phyloP scores from a whole-genome alignment of 1,140 invertebrate genomes.

The Helicoverpa zea region DNA sequence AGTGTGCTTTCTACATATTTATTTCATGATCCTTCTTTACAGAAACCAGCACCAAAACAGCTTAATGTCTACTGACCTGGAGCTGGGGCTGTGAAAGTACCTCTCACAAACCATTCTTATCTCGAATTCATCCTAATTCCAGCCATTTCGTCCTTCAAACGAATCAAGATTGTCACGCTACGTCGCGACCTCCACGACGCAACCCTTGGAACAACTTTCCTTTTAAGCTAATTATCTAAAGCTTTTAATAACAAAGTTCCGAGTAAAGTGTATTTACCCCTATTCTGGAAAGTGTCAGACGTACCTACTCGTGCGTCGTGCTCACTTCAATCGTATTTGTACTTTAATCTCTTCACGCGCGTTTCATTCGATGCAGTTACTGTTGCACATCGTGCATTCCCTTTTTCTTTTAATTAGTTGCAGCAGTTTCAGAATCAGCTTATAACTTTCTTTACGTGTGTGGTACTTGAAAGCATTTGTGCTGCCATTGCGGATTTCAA shows the following conservation, averaged over 20 bases:
- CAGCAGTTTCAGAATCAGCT: constrained; percentile 18
- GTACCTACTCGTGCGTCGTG: background rate
- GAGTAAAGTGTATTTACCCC: background rate
- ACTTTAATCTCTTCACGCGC: constrained; percentile 37
- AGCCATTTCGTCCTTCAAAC: background rate
- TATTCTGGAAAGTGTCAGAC: background rate
- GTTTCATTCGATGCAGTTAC: background rate
- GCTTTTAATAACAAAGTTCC: background rate
- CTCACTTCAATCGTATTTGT: constrained; percentile 11
- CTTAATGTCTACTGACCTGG: too few relatives aligned
- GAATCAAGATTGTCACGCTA: constrained; percentile 9
- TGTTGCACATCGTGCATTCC: constrained; percentile 12
- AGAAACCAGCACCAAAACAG: too few relatives aligned
- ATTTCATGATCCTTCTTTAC: too few relatives aligned
- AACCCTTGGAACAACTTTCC: background rate
- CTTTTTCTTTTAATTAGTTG: constrained; percentile 40
- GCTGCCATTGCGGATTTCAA: too few relatives aligned
- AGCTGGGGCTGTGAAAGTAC: too few relatives aligned
- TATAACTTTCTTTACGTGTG: background rate
- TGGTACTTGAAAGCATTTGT: background rate
- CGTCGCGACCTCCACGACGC: background rate
- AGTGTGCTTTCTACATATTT: too few relatives aligned
- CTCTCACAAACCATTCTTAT: too few relatives aligned
- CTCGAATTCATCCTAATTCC: background rate
- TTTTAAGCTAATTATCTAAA: background rate